phyloP scores from a whole-genome alignment of 2,113 vertebrate species.

The Bos indicus region DNA sequence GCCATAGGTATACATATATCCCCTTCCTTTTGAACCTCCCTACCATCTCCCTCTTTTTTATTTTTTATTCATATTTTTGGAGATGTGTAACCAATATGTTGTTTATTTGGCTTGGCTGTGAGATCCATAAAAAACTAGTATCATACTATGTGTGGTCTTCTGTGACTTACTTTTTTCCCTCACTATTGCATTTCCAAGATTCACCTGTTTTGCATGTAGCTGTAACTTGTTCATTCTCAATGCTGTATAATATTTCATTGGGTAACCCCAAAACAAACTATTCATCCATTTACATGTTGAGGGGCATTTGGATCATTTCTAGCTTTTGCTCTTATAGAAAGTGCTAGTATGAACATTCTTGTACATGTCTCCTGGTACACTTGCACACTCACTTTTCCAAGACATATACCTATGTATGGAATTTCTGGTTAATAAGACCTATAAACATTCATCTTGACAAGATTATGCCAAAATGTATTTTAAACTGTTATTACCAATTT shows the following conservation, averaged over 20 bases:
- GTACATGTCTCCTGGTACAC: neutral
- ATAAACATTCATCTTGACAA: neutral
- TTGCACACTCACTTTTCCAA: neutral
- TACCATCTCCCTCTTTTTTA: neutral
- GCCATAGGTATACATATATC: neutral
- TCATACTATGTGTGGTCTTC: neutral
- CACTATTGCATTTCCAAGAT: neutral
- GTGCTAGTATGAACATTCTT: neutral
- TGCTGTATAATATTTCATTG: neutral
- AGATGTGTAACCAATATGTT: neutral
- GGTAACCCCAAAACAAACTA: neutral
- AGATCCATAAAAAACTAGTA: neutral
- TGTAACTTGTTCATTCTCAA: neutral
- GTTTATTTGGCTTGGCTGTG: conserved; percentile 7
- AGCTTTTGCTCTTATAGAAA: neutral
- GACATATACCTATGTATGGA: neutral
- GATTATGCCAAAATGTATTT: neutral
- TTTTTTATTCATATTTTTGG: neutral
- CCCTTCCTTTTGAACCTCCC: neutral
- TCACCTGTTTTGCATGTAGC: neutral
- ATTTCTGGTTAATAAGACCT: neutral
- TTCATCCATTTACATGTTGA: neutral
- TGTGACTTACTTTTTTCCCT: conserved; percentile 10
- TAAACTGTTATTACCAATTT: neutral
- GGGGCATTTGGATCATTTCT: neutral